Conservation (phyloP, 2,797 vertebrate genomes). For the Philypnodon macrostomus region DNA sequence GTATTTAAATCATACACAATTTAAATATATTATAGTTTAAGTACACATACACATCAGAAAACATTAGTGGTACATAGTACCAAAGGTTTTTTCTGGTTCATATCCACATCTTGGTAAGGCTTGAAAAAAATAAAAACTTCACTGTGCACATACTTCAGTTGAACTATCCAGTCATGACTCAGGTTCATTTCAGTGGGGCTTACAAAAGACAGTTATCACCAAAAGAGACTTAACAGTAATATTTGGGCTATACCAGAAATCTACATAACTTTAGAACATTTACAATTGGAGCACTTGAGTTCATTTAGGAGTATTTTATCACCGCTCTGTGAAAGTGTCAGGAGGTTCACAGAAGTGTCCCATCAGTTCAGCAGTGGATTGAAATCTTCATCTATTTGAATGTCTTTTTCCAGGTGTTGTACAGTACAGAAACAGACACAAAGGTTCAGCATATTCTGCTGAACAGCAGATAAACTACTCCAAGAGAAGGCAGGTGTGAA, state of each 20-base stretch:
- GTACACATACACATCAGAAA: constrained; percentile 93
- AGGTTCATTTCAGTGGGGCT: constrained; percentile 60
- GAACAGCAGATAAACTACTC: constrained; percentile 35
- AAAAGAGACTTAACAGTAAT: constrained; percentile 69
- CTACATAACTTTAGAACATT: constrained; percentile 58
- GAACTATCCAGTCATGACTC: constrained; percentile 79
- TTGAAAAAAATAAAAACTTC: constrained; percentile 77
- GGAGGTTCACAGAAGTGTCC: constrained; percentile 44
- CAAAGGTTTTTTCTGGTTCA: constrained; percentile 88
- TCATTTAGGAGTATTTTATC: constrained; percentile 61
- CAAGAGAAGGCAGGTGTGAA: constrained; percentile 22
- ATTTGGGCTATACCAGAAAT: constrained; percentile 77
- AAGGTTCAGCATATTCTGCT: constrained; percentile 20
- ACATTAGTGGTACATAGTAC: constrained; percentile 98
- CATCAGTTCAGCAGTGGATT: constrained; percentile 22
- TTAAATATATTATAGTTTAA: constrained; percentile 99
- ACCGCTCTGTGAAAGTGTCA: constrained; percentile 59
- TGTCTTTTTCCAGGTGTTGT: constrained; percentile 44
- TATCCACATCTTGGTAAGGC: constrained; percentile 80
- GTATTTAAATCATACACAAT: constrained; percentile 98
- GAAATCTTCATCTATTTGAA: constrained; percentile 41
- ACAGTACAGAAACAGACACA: constrained; percentile 45
- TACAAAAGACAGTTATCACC: constrained; percentile 46
- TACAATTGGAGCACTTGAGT: constrained; percentile 65
- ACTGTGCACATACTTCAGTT: constrained; percentile 75